phyloP scores from a whole-genome alignment of 53 echinoderm and acorn worm species.

The Arbacia lixula region DNA sequence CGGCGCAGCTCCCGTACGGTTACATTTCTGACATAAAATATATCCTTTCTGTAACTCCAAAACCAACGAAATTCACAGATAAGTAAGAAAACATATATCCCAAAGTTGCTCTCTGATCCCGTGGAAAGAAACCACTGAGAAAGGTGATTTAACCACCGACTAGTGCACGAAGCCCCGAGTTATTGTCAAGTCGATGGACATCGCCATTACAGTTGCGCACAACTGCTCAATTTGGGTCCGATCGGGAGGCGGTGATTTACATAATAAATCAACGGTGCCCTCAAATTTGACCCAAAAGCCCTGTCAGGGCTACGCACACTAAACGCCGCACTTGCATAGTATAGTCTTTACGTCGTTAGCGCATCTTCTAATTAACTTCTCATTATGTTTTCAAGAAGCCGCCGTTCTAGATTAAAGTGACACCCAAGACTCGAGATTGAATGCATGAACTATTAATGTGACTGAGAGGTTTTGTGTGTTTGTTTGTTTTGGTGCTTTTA shows the following conservation, averaged over 20 bases:
- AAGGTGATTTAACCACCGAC: slow-evolving; percentile 33
- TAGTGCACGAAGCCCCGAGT: slow-evolving; percentile 6
- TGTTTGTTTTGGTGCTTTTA: too few relatives aligned
- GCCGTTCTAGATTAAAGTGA: too few relatives aligned
- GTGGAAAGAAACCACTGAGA: slow-evolving; percentile 4
- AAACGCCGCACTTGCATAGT: too few relatives aligned
- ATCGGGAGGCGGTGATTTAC: slow-evolving; percentile 52
- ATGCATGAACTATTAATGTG: too few relatives aligned
- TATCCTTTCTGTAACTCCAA: slow-evolving; percentile 10
- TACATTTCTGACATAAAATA: slow-evolving; percentile 46
- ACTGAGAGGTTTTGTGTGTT: too few relatives aligned
- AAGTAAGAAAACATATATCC: background rate
- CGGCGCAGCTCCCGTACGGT: slow-evolving; percentile 46
- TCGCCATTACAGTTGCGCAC: slow-evolving; percentile 61
- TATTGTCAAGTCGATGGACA: slow-evolving; percentile 21
- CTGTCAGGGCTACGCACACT: too few relatives aligned
- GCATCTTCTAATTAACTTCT: too few relatives aligned
- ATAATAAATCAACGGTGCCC: slow-evolving; percentile 55
- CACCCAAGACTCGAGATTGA: too few relatives aligned
- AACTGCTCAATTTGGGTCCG: slow-evolving; percentile 60
- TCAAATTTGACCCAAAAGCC: background rate
- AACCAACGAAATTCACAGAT: slow-evolving; percentile 28
- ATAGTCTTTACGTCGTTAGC: too few relatives aligned
- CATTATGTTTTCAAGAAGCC: too few relatives aligned
- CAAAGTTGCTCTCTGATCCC: background rate